Base-by-base conservation (phyloP, 2,797 vertebrate species). In the Acipenser oxyrinchus region DNA sequence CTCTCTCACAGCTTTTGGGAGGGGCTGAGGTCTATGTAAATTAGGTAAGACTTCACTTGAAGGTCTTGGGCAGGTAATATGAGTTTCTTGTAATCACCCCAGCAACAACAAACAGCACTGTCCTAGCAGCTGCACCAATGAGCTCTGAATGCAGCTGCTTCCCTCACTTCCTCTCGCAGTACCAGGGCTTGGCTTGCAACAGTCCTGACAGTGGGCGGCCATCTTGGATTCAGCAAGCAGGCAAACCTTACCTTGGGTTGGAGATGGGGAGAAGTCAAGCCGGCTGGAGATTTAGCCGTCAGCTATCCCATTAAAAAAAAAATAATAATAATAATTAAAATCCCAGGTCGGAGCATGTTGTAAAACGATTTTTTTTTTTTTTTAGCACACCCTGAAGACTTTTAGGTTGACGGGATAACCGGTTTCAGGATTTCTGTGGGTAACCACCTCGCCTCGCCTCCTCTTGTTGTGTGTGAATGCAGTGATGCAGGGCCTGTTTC, bases 191-290 rank as follows among this genome's bases (percentile, higher is more conserved):
- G 71, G 85, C 60, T 90, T 79, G 71, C 83, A 85, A 85, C 87
- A 83, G 77, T 79, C 64, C 88, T 80, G 85, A 85, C 78, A 85
- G 83, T 76, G 81, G 84, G 88, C 82, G 87, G 95, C 95, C 95
- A 97, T 98, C 93, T 97, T 98, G 94, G 90, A 92, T 90, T 87
- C 85, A 88, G 87, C 82, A 85, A 79, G 77, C 85, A 68, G 78
- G 79, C 3, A 74, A 62, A 75, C 79, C 82, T 73, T 81, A 81
- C 74, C 77, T 82, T 51, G 12, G 23, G 23, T 81, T 63, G 79
- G 81, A 82, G 82, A 85, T 87, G 81, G 83, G 23, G 75, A 79
- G 83, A 76, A 80, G 83, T 76, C 74, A 83, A 85, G 66, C 77
- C 80, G 67, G 76, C 70, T 69, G 76, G 70, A 71, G 83, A 74